Evolutionary conservation across 92 coral and sea anemone genomes (phyloP).

Genomic region (Epizoanthus ramosus): DNA sequence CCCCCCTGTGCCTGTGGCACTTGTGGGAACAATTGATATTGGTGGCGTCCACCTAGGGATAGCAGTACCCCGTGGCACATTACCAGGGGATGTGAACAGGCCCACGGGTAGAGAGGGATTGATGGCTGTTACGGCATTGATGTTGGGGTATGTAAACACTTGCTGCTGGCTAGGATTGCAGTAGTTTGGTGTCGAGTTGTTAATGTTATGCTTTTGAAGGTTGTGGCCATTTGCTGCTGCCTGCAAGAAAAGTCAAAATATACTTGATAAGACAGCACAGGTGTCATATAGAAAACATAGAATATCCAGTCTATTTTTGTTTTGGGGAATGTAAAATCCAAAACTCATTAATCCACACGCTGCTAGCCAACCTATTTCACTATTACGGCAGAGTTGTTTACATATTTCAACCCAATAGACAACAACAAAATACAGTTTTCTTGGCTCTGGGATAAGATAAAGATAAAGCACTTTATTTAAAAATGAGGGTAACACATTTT

Average conservation of each 20-base stretch:
- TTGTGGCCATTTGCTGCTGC: constrained; percentile 30
- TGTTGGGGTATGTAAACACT: constrained; percentile 65
- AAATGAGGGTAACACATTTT: no score
- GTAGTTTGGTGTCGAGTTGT: constrained; percentile 51
- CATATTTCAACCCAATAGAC: no score
- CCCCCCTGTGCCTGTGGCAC: constrained; percentile 28
- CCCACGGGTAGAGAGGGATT: constrained; percentile 60
- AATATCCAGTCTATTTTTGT: no score
- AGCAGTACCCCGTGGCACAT: constrained; percentile 35
- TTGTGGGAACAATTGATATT: constrained; percentile 46
- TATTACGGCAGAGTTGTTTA: no score
- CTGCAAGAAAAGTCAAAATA: background rate
- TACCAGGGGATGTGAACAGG: constrained; percentile 60
- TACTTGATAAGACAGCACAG: no score
- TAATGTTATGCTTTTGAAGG: constrained; percentile 42
- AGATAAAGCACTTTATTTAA: no score
- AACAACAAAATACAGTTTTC: no score
- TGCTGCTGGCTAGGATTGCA: constrained; percentile 49
- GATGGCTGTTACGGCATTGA: constrained; percentile 51
- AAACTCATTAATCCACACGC: no score
- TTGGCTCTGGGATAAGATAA: no score
- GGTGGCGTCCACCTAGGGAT: constrained; percentile 65
- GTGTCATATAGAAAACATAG: no score
- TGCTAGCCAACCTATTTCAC: no score
- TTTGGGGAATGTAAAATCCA: no score